Percentiles rank a stretch among this genome's conserved stretches.
Evolutionary conservation across 2,888 invertebrate genomes (phyloP).

Genomic region (Tetranychus truncatus): DNA sequence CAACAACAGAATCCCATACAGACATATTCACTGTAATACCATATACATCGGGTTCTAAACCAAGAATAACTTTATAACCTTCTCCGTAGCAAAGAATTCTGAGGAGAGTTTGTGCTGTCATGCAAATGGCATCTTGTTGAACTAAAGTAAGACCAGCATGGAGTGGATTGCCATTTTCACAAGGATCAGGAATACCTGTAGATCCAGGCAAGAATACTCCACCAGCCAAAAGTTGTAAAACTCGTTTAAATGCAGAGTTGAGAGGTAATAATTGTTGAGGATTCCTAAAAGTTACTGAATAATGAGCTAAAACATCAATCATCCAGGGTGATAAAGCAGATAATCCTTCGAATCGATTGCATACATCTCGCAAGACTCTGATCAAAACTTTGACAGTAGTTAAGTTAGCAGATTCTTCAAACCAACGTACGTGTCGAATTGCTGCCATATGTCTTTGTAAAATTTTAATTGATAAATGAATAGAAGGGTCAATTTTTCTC

Average conservation of each 20-base stretch:
- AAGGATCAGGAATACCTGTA: conserved; percentile 56
- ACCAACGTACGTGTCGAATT: conserved; percentile 89
- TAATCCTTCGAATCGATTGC: conserved; percentile 70
- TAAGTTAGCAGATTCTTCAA: conserved; percentile 86
- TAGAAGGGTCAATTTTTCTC: conserved; percentile 72
- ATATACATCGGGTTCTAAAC: conserved; percentile 44
- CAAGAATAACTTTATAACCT: conserved; percentile 55
- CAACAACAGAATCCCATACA: conserved; percentile 89
- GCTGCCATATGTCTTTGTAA: conserved; percentile 78
- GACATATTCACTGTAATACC: conserved; percentile 69
- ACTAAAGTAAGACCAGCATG: conserved; percentile 75
- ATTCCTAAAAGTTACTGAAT: conserved; percentile 89
- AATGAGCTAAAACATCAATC: conserved; percentile 82
- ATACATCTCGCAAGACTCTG: conserved; percentile 74
- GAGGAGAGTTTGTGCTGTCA: conserved; percentile 77
- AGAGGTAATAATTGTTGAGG: conserved; percentile 76
- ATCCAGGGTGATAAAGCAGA: conserved; percentile 87
- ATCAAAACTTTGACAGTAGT: conserved; percentile 88
- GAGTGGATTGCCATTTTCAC: conserved; percentile 71
- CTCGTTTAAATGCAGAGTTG: conserved; percentile 67
- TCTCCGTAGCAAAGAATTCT: conserved; percentile 83
- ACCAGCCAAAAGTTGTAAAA: conserved; percentile 72
- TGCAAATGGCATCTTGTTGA: conserved; percentile 70
- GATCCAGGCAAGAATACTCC: conserved; percentile 86
- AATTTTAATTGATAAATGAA: conserved; percentile 48